Percentiles rank a stretch among this genome's conserved stretches.
Conservation (phyloP, 2,888 invertebrate species). For the Papilio protenor region DNA sequence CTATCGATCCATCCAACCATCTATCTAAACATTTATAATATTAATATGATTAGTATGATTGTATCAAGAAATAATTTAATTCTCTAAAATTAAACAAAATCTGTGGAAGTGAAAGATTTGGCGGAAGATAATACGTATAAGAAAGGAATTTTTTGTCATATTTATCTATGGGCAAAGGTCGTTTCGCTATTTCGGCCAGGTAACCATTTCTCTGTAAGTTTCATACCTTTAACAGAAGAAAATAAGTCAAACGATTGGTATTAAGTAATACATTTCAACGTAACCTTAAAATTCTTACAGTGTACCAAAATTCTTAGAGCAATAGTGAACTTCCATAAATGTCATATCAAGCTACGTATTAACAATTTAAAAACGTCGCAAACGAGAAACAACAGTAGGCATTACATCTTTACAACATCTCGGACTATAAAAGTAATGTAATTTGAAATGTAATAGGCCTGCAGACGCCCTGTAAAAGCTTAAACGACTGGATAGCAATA, state of each 20-base stretch:
- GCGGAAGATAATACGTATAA: no score
- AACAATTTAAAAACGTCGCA: slow-evolving; percentile 35
- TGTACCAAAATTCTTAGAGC: background rate
- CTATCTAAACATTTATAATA: no score
- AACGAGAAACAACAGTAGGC: slow-evolving; percentile 3
- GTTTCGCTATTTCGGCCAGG: no score
- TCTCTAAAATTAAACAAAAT: no score
- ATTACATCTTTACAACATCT: slow-evolving; percentile 20
- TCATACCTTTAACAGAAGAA: no score
- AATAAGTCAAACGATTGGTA: background rate
- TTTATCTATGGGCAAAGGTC: no score
- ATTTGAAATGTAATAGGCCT: slow-evolving; percentile 31
- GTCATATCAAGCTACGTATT: background rate
- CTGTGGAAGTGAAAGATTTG: no score
- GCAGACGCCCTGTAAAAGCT: slow-evolving; percentile 48
- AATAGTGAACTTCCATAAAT: background rate
- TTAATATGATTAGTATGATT: no score
- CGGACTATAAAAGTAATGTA: slow-evolving; percentile 19
- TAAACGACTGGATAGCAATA: slow-evolving; percentile 61
- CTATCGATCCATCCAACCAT: no score
- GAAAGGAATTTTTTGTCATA: no score
- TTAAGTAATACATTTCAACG: background rate
- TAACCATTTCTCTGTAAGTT: no score
- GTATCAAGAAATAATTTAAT: no score
- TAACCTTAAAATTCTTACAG: background rate